Base-by-base conservation (phyloP, 1,140 invertebrate genomes). In the Agrypnia vestita region DNA sequence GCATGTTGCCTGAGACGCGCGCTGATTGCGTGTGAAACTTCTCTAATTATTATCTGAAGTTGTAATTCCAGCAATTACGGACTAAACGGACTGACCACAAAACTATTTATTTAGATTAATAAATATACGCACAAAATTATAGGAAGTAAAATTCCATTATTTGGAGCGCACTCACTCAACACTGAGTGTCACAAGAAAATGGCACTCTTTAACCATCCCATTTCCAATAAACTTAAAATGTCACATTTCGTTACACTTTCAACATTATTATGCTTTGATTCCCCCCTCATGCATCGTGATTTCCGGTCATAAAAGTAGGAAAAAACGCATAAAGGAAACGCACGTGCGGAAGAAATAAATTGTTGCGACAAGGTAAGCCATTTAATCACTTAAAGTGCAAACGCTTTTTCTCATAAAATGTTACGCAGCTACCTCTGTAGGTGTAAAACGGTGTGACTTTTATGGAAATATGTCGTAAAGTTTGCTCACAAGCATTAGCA, bases 341-440 rank as follows among this genome's bases (percentile, higher is more conserved):
- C 81, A 82, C 81, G 81, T 82, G 81, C 78, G 21, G 62, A 69
- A 77, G 74, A 82, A 82, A 79, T 82, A 82, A 75, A 77, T 67
- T 79, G 78, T 78, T 79, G 80, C 80, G 80, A 56, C 75, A 75
- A 74, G 67, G 76, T 75, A 78, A 75, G 47, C 61, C 72, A 73
- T 78, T 79, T 82, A 82, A 82, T 82, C 80, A 78, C 77, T 75
- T 71, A 77, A 78, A 81, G 76, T 78, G 80, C 64, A 81, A 81
- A 81, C 55, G 75, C 17, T 64, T 71, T 71, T 71, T 43, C 49
- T 43, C 76, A 56, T 78, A 78, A 78, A 78, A 69, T 47, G 47
- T 78, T 69, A 67, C 56, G 25, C 6, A 35, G 25, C 25, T 35
- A 35, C 25, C 25, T 35, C 6, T 6, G 76, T 71, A 44, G 62